Percentiles rank a stretch among this genome's conserved stretches.
Evolutionary conservation across 2,797 vertebrate genomes (phyloP).

Genomic region (Coregonus ussuriensis): DNA sequence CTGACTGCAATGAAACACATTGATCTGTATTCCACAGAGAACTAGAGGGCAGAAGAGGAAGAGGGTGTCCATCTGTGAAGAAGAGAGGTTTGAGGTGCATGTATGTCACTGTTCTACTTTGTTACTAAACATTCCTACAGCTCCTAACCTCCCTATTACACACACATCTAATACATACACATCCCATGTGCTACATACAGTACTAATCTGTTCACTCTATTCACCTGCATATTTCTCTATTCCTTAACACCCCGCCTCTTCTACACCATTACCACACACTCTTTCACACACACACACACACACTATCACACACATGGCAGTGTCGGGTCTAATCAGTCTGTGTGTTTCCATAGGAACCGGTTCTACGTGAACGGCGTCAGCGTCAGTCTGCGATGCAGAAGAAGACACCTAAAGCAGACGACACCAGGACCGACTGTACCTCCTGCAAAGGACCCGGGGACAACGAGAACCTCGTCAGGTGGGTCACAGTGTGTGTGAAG

Average conservation of each 20-base stretch:
- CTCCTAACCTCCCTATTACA: not conserved
- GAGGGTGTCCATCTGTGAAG: constrained; percentile 85
- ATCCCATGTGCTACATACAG: not conserved
- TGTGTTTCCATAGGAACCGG: constrained; percentile 83
- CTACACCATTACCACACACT: not conserved
- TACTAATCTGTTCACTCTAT: constrained; percentile 23
- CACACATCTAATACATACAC: not conserved
- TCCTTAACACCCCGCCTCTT: too few species aligned
- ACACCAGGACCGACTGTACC: constrained; percentile 90
- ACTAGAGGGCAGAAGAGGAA: constrained; percentile 95
- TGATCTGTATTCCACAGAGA: constrained; percentile 78
- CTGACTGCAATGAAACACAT: not conserved
- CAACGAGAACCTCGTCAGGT: constrained; percentile 98
- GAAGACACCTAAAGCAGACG: constrained; percentile 89
- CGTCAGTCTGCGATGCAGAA: constrained; percentile 89
- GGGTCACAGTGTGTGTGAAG: constrained; percentile 43
- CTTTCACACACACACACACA: constrained; percentile 10
- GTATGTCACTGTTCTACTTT: constrained; percentile 34
- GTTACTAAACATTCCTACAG: not conserved
- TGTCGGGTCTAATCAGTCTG: constrained; percentile 53
- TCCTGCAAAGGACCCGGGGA: constrained; percentile 95
- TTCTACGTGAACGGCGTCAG: constrained; percentile 88
- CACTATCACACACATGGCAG: not conserved
- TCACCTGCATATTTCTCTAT: not conserved
- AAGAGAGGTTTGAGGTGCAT: constrained; percentile 93